A percentile compares a stretch with the other conserved stretches of the same genome.
Evolutionary conservation across 2,888 invertebrate genomes (phyloP).

Genomic region (Eudemis profundana): DNA sequence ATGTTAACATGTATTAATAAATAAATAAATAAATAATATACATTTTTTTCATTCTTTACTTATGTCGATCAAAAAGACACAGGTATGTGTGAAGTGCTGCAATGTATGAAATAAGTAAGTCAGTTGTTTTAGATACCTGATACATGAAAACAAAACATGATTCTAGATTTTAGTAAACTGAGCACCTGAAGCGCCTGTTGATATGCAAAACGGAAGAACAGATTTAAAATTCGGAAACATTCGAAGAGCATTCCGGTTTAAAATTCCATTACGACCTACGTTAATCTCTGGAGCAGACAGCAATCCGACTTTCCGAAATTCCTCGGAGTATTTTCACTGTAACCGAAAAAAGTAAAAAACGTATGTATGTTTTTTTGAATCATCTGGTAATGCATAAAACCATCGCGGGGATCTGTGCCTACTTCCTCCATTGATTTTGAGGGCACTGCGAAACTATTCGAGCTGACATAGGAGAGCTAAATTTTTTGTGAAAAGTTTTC

Average conservation of each 20-base stretch:
- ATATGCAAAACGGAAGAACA: constrained; percentile 14
- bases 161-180: background rate
- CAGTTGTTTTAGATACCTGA: too few relatives aligned
- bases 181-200: constrained; percentile 7
- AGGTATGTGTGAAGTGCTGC: too few relatives aligned
- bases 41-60: too few relatives aligned
- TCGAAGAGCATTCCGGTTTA: constrained; percentile 23
- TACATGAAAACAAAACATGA: too few relatives aligned
- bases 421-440: constrained; percentile 65
- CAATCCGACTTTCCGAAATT: constrained; percentile 46
- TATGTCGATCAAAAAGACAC: too few relatives aligned
- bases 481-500: background rate
- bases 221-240: constrained; percentile 17
- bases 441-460: constrained; percentile 52
- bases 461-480: constrained; percentile 47
- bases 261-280: constrained; percentile 46
- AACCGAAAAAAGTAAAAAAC: constrained; percentile 45
- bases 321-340: constrained; percentile 42
- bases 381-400: constrained; percentile 57
- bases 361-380: constrained; percentile 46
- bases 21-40: too few relatives aligned
- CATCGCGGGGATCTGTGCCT: constrained; percentile 50
- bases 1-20: too few relatives aligned
- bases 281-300: constrained; percentile 45
- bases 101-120: too few relatives aligned